A percentile compares a stretch with the other conserved stretches of the same genome.
Evolutionary conservation across 2,113 vertebrate genomes (phyloP).

Genomic region (Grantiella picta): DNA sequence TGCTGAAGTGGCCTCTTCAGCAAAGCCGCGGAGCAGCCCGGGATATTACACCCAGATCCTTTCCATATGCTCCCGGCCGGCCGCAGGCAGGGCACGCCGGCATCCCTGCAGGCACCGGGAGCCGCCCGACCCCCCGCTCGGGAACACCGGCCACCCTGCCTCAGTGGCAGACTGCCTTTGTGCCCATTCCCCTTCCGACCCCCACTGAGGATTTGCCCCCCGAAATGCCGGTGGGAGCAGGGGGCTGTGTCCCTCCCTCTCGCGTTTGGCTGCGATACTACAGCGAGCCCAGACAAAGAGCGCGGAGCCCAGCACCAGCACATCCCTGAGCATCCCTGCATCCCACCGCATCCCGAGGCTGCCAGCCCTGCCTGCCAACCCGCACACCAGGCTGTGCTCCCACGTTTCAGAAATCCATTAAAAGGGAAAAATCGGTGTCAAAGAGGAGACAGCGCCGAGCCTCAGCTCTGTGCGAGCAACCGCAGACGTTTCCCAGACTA

Average conservation of each 20-base stretch:
- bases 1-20: conserved; percentile 65
- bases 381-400: rapidly evolving
- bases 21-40: conserved; percentile 43
- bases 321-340: background rate
- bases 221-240: background rate
- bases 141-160: rapidly evolving
- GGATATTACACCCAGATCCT: conserved; percentile 52
- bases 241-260: background rate
- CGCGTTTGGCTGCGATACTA: background rate
- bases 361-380: background rate
- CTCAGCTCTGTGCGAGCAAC: rapidly evolving
- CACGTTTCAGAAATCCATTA: background rate
- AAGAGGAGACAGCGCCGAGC: background rate
- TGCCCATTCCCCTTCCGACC: background rate
- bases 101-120: background rate
- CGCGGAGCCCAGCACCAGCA: background rate
- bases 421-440: background rate
- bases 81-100: background rate
- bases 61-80: conserved; percentile 28
- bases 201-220: rapidly evolving
- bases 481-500: background rate
- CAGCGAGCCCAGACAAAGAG: conserved; percentile 41
- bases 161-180: rapidly evolving
- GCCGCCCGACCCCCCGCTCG: rapidly evolving
- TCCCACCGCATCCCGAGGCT: background rate